Conservation (phyloP, 2,113 vertebrate genomes). For the Lophochroa leadbeateri region DNA sequence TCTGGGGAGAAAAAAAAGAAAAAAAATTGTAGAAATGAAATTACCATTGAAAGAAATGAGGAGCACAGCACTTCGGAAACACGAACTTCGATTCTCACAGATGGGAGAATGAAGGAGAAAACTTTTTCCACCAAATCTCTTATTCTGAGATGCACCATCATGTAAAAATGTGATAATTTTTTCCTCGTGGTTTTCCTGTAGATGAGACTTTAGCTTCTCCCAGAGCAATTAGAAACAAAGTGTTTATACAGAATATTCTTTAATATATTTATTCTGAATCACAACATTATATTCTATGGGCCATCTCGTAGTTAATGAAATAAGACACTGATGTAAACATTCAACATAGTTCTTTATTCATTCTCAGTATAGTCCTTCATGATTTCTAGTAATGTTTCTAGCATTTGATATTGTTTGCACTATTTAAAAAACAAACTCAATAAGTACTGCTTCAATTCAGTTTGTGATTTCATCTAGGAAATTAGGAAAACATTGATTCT, state of each 20-base stretch:
- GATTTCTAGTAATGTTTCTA: neutral
- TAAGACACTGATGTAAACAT: neutral
- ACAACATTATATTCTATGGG: neutral
- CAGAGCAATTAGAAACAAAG: neutral
- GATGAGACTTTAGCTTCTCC: neutral
- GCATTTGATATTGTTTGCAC: neutral
- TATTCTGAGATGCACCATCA: neutral
- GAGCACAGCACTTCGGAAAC: neutral
- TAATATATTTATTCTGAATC: constrained; percentile 35
- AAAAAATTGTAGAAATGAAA: neutral
- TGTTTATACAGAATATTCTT: neutral
- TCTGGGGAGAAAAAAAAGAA: neutral
- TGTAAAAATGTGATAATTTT: neutral
- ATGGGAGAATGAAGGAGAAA: neutral
- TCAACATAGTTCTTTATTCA: neutral
- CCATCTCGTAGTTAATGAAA: neutral
- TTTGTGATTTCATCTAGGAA: neutral
- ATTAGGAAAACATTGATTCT: neutral
- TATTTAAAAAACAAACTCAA: neutral
- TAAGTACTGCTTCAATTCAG: neutral
- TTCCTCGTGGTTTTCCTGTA: neutral
- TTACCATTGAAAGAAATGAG: neutral
- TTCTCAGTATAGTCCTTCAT: neutral
- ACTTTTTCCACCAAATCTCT: neutral
- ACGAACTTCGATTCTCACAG: neutral